phyloP scores from a whole-genome alignment of 2,113 vertebrate species.

The Macrotus californicus region DNA sequence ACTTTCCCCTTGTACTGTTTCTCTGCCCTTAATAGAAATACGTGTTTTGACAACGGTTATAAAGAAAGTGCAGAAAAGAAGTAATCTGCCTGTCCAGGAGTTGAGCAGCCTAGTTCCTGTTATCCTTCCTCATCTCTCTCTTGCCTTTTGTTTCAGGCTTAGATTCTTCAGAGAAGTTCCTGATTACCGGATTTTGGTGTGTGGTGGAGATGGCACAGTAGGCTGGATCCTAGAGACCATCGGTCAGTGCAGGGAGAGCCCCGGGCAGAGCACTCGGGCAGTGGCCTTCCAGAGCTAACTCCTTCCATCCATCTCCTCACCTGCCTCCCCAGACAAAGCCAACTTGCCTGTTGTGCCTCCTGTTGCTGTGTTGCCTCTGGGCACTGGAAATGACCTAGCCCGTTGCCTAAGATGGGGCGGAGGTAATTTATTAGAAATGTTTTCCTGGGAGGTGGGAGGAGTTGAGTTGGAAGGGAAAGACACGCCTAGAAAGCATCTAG shows the following conservation, averaged over 20 bases:
- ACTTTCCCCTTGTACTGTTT: neutral
- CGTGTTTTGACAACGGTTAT: neutral
- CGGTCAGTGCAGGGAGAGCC: conserved; percentile 77
- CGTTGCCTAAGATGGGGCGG: conserved; percentile 94
- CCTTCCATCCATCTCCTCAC: neutral
- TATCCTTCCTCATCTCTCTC: neutral
- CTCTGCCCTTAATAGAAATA: neutral
- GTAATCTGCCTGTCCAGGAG: neutral
- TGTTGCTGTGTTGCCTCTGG: conserved; percentile 91
- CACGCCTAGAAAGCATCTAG: neutral
- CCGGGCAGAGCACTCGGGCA: neutral
- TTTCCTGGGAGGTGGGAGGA: neutral
- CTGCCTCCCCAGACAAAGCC: conserved; percentile 84
- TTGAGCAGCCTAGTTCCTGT: neutral
- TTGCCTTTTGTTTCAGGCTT: conserved; percentile 83
- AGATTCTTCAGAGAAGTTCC: conserved; percentile 91
- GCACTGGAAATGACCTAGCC: conserved; percentile 94
- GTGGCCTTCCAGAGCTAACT: neutral
- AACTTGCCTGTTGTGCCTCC: conserved; percentile 84
- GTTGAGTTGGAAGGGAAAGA: neutral
- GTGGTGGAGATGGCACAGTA: conserved; percentile 93
- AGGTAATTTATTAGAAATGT: conserved; percentile 79
- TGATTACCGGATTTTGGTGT: conserved; percentile 88
- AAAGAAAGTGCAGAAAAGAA: neutral
- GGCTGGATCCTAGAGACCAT: conserved; percentile 95